Base-by-base conservation (phyloP, 2,797 vertebrate species). In the Petrocephalus schoutedeni region DNA sequence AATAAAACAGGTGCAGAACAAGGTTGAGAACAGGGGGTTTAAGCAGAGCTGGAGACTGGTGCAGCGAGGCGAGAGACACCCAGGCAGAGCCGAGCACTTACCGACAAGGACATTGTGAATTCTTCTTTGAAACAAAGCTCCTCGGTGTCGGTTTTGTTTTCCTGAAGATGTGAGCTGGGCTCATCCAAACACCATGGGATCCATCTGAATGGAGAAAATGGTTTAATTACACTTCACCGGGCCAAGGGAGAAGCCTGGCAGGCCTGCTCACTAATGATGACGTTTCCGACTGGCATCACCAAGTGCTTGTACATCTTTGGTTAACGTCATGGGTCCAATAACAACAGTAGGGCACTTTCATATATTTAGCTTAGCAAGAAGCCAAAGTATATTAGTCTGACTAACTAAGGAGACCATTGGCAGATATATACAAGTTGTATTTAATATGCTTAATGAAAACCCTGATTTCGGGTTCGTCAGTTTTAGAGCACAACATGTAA, bases 81-180 rank as follows among this genome's bases (percentile, higher is more conserved):
- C 71, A 85, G 23, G 80, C 28, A 61, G 21, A 59, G 32, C 84
- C 1, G 23, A 61, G 23, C 16, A 12, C 96, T 96, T 90, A 96
- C 96, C 23, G 96, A 96, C 87, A 96, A 95, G 74, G 96, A 96
- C 96, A 96, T 96, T 12, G 87, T 92, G 90, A 90, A 85, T 64
- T 74, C 61, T 45, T 74, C 83, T n/a, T 86, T 36, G 4, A 58
- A n/a, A 51, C 57, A 19, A 71, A 6, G 82, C 59, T 88, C 19
- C 8, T 51, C 23, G 21, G 85, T 12, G n/a, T 61, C 85, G 64
- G 36, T 86, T 16, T 57, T 53, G 59, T n/a, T 71, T 28, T 71
- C 28, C 59, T 57, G 57, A 49, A 51, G 80, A 32, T 61, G 74
- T n/a, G n/a, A 71, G 88, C 91, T 89, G 45, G 90, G 92, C n/a